Evolutionary conservation across 2,888 invertebrate species (phyloP).

Genomic region (Drosophila lutescens): DNA sequence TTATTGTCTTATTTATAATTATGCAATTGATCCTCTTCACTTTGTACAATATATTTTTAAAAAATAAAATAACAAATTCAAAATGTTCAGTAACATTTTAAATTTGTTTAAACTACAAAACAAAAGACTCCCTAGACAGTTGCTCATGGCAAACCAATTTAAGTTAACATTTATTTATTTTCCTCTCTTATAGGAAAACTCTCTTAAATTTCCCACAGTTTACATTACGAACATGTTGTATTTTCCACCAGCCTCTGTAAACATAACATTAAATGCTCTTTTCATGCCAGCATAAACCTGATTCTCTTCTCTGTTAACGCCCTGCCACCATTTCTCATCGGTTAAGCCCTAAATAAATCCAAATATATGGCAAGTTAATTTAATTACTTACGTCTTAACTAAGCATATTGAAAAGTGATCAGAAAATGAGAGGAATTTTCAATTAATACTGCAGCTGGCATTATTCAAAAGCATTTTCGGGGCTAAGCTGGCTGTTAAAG

Average conservation of each 20-base stretch:
- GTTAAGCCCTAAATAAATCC: not conserved
- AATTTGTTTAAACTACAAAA: not conserved
- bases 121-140: slow-evolving; percentile 1
- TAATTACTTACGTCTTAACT: not conserved
- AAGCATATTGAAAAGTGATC: slow-evolving; percentile 10
- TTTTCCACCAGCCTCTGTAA: not conserved
- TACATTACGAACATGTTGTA: too few species aligned
- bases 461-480: slow-evolving; percentile 22
- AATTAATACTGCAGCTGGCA: slow-evolving; percentile 36
- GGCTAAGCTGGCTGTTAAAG: slow-evolving; percentile 17
- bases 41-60: too few species aligned
- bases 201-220: slow-evolving; percentile 29
- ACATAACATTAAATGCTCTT: not conserved
- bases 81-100: too few species aligned
- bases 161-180: not conserved
- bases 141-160: too few species aligned
- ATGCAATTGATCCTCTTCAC: too few species aligned
- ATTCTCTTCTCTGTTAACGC: slow-evolving; percentile 21
- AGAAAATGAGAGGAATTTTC: slow-evolving; percentile 19
- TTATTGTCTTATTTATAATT: not conserved
- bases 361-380: slow-evolving; percentile 1
- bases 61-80: not conserved
- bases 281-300: not conserved
- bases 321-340: not conserved
- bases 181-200: not conserved